Evolutionary conservation across 2,888 invertebrate genomes (phyloP).

Genomic region (Idaea aversata): DNA sequence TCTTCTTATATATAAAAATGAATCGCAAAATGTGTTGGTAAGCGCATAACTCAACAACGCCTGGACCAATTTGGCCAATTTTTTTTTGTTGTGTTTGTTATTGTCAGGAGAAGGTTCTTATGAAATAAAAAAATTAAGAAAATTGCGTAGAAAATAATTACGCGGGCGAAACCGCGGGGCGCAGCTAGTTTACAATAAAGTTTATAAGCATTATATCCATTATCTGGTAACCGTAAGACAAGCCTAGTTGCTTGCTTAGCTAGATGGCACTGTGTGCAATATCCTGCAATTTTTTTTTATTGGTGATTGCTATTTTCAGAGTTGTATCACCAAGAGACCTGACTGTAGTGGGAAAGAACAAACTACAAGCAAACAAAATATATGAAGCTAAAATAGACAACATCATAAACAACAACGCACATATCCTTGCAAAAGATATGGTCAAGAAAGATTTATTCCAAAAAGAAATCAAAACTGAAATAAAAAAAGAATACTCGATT

Average conservation of each 20-base stretch:
- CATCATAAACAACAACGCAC: conserved; percentile 27
- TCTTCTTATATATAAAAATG: no score
- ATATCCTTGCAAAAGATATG: conserved; percentile 15
- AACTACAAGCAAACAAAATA: conserved; percentile 41
- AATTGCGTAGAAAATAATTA: no score
- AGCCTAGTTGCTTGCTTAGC: not conserved
- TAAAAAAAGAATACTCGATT: not conserved
- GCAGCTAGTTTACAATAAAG: no score
- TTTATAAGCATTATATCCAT: not conserved
- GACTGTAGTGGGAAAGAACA: conserved; percentile 63
- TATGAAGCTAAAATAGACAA: conserved; percentile 25
- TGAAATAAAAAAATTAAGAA: no score
- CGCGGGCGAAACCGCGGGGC: no score
- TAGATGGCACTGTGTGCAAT: no score
- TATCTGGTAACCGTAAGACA: not conserved
- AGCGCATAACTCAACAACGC: no score
- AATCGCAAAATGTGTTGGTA: no score
- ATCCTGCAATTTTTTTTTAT: no score
- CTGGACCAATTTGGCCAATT: no score
- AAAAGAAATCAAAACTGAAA: conserved; percentile 9
- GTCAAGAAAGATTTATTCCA: conserved; percentile 15
- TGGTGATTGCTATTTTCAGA: conserved; percentile 37
- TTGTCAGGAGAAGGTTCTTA: no score
- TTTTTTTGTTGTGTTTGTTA: no score
- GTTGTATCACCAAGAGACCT: conserved; percentile 69